phyloP scores from a whole-genome alignment of 2,113 vertebrate genomes.

The Trochalopteron elliotii region DNA sequence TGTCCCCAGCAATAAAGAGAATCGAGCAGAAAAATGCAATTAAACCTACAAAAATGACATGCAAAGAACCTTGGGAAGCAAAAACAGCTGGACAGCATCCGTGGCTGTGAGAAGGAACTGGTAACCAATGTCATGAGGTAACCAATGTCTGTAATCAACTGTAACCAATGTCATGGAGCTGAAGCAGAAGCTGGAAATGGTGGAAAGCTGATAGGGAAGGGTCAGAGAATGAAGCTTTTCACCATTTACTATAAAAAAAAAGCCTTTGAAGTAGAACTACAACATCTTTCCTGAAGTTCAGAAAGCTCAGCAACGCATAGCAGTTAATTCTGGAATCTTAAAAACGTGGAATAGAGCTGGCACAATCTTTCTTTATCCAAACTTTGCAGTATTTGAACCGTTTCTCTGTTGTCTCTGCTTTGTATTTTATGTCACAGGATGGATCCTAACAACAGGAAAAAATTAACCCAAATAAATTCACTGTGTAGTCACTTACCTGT shows the following conservation, averaged over 20 bases:
- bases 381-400: rapidly evolving
- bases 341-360: rapidly evolving
- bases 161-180: background rate
- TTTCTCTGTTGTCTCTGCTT: background rate
- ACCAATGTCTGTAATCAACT: too few relatives aligned
- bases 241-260: background rate
- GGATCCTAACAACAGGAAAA: background rate
- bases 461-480: background rate
- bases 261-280: background rate
- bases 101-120: background rate
- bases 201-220: background rate
- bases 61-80: background rate
- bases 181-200: background rate
- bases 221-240: background rate
- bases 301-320: background rate
- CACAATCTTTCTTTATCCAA: background rate
- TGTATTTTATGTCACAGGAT: background rate
- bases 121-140: background rate
- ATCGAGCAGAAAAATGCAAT: background rate
- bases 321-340: background rate
- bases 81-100: background rate
- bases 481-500: background rate
- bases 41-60: background rate
- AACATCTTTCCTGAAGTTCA: background rate
- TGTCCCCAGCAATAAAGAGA: background rate